Evolutionary conservation across 2,797 vertebrate genomes (phyloP).

Genomic region (Sebastes alutus): DNA sequence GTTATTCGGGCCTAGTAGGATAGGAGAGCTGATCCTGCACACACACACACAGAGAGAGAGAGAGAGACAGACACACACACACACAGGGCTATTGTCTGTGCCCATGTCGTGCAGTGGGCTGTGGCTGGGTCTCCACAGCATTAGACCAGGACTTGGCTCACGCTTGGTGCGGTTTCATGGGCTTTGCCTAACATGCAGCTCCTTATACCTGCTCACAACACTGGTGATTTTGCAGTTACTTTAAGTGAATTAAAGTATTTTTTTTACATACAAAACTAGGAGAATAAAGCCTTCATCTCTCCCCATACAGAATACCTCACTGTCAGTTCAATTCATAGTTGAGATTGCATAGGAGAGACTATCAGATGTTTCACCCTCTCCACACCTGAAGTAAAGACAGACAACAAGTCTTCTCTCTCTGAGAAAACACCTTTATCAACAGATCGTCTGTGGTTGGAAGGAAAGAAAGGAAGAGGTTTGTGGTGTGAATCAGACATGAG

Average conservation of each 20-base stretch:
- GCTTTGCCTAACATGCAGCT: conserved; percentile 42
- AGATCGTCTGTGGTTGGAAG: neutral
- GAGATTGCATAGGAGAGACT: neutral
- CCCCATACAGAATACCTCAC: neutral
- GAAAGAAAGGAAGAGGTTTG: conserved; percentile 11
- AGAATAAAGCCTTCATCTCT: neutral
- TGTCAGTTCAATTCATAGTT: neutral
- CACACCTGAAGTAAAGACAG: neutral
- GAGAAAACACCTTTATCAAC: neutral
- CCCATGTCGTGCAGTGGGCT: conserved; percentile 49
- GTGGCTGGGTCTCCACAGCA: conserved; percentile 26
- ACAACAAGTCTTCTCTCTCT: too few species aligned
- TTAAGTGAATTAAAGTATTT: neutral
- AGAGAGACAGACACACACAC: neutral
- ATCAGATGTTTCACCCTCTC: neutral
- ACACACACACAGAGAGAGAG: neutral
- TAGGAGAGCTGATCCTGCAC: conserved; percentile 19
- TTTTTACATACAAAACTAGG: neutral
- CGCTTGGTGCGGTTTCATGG: conserved; percentile 22
- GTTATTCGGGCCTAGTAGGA: conserved; percentile 47
- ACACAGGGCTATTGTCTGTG: conserved; percentile 65
- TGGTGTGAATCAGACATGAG: conserved; percentile 52
- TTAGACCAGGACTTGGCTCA: conserved; percentile 39
- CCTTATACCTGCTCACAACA: conserved; percentile 14
- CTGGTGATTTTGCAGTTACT: neutral